Evolutionary conservation across 2,113 vertebrate genomes (phyloP).

Genomic region (Tachuris rubrigastra): DNA sequence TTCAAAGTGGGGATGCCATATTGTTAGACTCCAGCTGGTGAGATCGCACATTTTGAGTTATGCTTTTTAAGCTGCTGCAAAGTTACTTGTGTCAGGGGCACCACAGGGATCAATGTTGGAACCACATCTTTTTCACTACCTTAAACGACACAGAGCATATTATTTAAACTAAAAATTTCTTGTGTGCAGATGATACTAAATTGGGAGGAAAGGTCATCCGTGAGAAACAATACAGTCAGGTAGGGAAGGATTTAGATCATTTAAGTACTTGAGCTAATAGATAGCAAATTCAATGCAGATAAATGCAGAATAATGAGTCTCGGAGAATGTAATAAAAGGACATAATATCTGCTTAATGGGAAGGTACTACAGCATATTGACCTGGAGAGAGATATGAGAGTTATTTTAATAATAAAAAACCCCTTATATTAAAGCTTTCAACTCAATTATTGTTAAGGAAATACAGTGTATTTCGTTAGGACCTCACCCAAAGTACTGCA

Average conservation of each 20-base stretch:
- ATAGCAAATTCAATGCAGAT: constrained; percentile 81
- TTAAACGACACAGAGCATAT: constrained; percentile 64
- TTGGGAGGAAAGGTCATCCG: constrained; percentile 78
- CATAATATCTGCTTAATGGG: constrained; percentile 80
- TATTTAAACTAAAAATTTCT: constrained; percentile 71
- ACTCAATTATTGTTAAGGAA: constrained; percentile 72
- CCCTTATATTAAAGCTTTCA: constrained; percentile 73
- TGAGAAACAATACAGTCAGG: constrained; percentile 75
- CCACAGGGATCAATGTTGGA: constrained; percentile 44
- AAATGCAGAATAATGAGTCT: constrained; percentile 83
- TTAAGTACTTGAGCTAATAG: constrained; percentile 76
- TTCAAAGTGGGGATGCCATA: not conserved
- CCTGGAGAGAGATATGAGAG: constrained; percentile 75
- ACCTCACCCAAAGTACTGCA: constrained; percentile 65
- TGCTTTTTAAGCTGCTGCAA: not conserved
- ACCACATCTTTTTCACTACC: constrained; percentile 44
- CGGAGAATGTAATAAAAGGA: constrained; percentile 76
- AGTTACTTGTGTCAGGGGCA: constrained; percentile 34
- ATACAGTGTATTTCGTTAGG: constrained; percentile 67
- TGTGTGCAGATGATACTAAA: constrained; percentile 71
- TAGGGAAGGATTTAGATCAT: constrained; percentile 75
- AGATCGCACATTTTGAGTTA: not conserved
- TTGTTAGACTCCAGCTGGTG: constrained; percentile 12
- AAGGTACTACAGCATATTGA: constrained; percentile 77
- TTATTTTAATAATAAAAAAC: constrained; percentile 76